phyloP scores from a whole-genome alignment of 2,888 invertebrate species.

The Cheilosia impressa region DNA sequence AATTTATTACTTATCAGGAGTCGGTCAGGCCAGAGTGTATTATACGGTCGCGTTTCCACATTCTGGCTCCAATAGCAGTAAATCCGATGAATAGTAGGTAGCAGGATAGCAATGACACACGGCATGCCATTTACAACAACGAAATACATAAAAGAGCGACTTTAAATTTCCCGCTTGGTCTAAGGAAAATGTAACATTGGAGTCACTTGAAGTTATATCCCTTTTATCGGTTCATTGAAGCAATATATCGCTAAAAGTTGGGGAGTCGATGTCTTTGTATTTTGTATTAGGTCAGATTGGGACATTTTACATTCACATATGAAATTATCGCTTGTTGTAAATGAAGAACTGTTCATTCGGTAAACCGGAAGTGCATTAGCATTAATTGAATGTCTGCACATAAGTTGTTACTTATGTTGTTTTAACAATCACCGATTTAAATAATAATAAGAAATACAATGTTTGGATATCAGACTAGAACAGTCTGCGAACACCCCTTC shows the following conservation, averaged over 20 bases:
- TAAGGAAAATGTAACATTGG: background rate
- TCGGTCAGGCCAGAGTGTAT: constrained; percentile 27
- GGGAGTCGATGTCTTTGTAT: constrained; percentile 6
- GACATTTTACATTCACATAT: background rate
- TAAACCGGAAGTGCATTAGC: too few species aligned
- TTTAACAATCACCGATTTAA: too few species aligned
- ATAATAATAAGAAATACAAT: too few species aligned
- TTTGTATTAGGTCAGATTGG: constrained; percentile 9
- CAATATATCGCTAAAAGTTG: constrained; percentile 6
- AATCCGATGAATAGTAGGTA: constrained; percentile 25
- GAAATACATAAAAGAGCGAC: background rate
- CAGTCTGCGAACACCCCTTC: too few species aligned
- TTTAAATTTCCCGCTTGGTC: constrained; percentile 3
- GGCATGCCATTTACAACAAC: constrained; percentile 6
- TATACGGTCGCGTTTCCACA: constrained; percentile 10
- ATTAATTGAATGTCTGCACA: too few species aligned
- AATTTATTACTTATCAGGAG: constrained; percentile 56
- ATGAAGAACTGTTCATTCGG: too few species aligned
- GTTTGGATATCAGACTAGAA: too few species aligned
- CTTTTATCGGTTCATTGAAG: background rate
- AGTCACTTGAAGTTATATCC: background rate
- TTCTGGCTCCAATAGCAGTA: constrained; percentile 2
- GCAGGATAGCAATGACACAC: too few species aligned
- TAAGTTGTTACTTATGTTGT: too few species aligned
- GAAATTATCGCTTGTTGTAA: too few species aligned